Base-by-base conservation (phyloP, 2,113 vertebrate genomes). In the Grantiella picta region DNA sequence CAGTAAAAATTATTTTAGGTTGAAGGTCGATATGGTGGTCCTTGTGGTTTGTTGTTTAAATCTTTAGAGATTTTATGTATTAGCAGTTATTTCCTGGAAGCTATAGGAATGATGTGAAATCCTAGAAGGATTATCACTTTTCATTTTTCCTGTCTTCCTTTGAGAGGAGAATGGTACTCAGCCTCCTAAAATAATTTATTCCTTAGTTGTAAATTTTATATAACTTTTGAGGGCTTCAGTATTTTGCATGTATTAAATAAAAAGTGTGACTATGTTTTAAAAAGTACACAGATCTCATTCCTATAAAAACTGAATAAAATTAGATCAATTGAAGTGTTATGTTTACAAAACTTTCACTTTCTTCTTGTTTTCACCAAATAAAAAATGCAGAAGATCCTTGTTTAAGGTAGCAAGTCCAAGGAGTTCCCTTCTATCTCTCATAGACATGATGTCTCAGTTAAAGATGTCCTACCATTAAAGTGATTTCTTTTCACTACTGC, bases 11-110 rank as follows among this genome's bases (percentile, higher is more conserved):
- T 93, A 92, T 91, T 96, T 94, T 86, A 69, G 92, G 69, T 89
- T 92, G 77, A 72, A 93, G 89, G 90, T 89, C 24, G 36, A 19
- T 93, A 50, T 57, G 49, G 84, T 94, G 75, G 57, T 93, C 64
- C 49, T 82, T 96, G 92, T 93, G 92, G 95, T 95, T 96, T 92
- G 90, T 93, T 95, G 50, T 93, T 96, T 66, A 83, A 94, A 90
- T 78, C 91, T 90, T 52, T 45, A 52, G 90, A 88, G 90, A 93
- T 90, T 91, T 96, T 95, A 31, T 64, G 59, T 95, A 90, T 94
- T 90, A 91, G 71, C 76, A 88, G 47, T 42, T 93, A 53, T 95
- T 94, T 95, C 91, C 91, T 95, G 59, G 82, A 95, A 95, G 70
- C 61, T 85, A 36, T 44, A 81, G 87, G 38, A 91, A 90, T 83